These are phyloP conservation scores for Rhopalosiphum maidis DNA, from an alignment of 1,140 invertebrate species.

Conservation along the genomic window DNA sequence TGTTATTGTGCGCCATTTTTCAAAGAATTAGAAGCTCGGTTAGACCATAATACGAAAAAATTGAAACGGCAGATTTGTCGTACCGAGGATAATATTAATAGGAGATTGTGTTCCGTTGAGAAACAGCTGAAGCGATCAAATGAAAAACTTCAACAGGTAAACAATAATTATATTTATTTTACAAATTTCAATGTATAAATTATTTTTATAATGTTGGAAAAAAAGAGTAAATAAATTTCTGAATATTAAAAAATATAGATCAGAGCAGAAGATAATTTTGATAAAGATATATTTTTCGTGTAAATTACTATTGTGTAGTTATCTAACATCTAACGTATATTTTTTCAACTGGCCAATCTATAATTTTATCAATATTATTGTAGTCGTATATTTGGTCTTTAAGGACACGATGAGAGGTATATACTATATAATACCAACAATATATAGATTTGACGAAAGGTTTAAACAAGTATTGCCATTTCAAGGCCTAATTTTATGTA, in stretches of 20 bases:
- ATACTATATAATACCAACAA: too few species aligned
- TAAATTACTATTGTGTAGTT: too few species aligned
- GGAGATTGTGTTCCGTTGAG: slow-evolving; percentile 78
- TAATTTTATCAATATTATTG: too few species aligned
- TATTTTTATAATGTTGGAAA: neutral
- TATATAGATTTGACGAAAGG: too few species aligned
- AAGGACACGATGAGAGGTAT: too few species aligned
- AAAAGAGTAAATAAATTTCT: neutral
- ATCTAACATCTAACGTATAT: too few species aligned
- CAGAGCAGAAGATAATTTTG: too few species aligned
- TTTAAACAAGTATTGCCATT: too few species aligned
- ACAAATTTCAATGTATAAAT: neutral
- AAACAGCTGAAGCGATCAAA: slow-evolving; percentile 62
- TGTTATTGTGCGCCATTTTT: slow-evolving; percentile 83
- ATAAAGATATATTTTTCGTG: too few species aligned
- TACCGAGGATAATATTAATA: slow-evolving; percentile 79
- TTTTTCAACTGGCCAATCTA: too few species aligned
- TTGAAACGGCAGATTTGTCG: slow-evolving; percentile 83
- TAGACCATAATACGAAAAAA: slow-evolving; percentile 85
- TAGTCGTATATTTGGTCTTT: too few species aligned
- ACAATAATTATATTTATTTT: neutral
- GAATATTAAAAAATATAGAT: neutral
- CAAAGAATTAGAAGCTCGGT: slow-evolving; percentile 82
- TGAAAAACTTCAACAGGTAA: slow-evolving; percentile 62
- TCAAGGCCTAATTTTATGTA: too few species aligned